These are phyloP conservation scores for Sinosuthora webbiana DNA, from an alignment of 2,113 vertebrate genomes.

Conservation along the genomic window DNA sequence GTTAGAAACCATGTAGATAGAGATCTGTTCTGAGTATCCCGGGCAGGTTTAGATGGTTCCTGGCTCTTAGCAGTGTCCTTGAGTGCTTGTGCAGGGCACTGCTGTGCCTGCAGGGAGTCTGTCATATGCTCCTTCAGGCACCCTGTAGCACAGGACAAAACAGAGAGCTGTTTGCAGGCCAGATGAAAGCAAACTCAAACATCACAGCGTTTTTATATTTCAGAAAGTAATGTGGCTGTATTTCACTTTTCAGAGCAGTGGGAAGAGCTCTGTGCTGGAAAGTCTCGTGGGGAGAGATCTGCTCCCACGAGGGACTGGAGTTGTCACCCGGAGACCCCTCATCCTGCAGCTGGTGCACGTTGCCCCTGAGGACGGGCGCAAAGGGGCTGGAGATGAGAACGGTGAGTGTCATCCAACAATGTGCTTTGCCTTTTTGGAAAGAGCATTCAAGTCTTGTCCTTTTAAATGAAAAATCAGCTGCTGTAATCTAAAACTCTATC, in stretches of 20 bases:
- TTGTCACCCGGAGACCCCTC: slow-evolving; percentile 94
- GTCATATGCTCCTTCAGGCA: neutral
- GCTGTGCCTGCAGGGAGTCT: neutral
- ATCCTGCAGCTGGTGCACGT: slow-evolving; percentile 95
- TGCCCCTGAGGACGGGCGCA: slow-evolving; percentile 87
- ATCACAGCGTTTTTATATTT: neutral
- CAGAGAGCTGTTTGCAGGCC: neutral
- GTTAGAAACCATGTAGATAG: no score
- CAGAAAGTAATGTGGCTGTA: slow-evolving; percentile 11
- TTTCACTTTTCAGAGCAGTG: slow-evolving; percentile 89
- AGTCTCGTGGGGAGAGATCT: slow-evolving; percentile 94
- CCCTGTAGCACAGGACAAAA: neutral
- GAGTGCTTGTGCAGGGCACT: neutral
- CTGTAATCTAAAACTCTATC: neutral
- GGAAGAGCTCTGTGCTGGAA: slow-evolving; percentile 97
- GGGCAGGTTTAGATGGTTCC: neutral
- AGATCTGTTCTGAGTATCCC: neutral
- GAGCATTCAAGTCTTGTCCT: neutral
- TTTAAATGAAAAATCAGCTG: neutral
- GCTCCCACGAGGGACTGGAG: slow-evolving; percentile 93
- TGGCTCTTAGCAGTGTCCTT: neutral
- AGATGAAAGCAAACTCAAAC: neutral
- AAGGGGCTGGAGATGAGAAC: slow-evolving; percentile 89
- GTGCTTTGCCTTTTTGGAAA: neutral
- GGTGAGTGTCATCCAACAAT: slow-evolving; percentile 74